A percentile compares a stretch with the other conserved stretches of the same genome.
Evolutionary conservation across 2,797 vertebrate species (phyloP).

Genomic region (Odontamblyopus lacepedii): DNA sequence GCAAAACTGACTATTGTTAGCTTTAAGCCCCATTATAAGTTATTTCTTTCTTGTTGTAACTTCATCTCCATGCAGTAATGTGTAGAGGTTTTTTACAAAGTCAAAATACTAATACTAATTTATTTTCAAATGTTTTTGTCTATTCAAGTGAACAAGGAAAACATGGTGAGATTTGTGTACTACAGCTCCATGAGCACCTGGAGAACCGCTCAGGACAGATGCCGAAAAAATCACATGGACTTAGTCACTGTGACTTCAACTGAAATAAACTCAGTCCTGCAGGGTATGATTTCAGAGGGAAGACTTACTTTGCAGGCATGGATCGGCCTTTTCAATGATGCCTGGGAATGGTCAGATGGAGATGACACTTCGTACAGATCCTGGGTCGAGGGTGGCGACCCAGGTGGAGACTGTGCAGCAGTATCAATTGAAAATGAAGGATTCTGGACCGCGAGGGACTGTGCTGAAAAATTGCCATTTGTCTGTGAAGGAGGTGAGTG

Average conservation of each 20-base stretch:
- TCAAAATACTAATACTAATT: not conserved
- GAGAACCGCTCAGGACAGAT: constrained; percentile 8
- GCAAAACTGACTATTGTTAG: no score
- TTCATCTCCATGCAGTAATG: no score
- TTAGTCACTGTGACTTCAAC: not conserved
- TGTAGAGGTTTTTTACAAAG: not conserved
- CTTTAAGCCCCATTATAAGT: no score
- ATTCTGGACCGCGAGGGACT: not conserved
- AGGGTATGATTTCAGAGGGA: rapidly evolving
- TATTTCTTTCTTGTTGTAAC: no score
- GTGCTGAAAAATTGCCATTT: constrained; percentile 8
- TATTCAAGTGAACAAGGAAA: not conserved
- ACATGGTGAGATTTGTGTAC: not conserved
- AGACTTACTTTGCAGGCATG: not conserved
- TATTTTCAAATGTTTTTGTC: not conserved
- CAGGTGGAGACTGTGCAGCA: not conserved
- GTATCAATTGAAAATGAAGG: not conserved
- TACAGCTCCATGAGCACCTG: not conserved
- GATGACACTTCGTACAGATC: constrained; percentile 31
- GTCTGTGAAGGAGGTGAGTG: constrained; percentile 52
- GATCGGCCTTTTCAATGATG: constrained; percentile 42
- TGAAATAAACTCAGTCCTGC: rapidly evolving
- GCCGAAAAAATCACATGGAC: constrained; percentile 29
- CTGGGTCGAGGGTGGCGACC: not conserved
- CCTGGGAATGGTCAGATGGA: constrained; percentile 44